Evolutionary conservation across 2,888 invertebrate species (phyloP), one percentile per base, ranked within the genome.

Genomic region (Lasioglossum leucozonium): DNA sequence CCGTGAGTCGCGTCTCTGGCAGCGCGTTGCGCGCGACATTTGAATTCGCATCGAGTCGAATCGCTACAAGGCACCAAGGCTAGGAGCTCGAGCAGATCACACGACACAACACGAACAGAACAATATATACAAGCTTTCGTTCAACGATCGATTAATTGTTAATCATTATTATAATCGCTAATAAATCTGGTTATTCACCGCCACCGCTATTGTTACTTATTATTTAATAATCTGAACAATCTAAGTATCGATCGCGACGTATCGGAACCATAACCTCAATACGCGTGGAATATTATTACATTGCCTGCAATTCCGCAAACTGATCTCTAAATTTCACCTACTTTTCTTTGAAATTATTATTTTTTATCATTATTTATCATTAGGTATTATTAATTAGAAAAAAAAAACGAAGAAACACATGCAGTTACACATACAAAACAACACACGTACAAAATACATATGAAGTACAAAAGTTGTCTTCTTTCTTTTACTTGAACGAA

Each of bases 181-280:
- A 62, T 62, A 62, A 62, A 62, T 8, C 6, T 62, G 13, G 18
- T 62, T 62, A 62, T 30, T 30, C 8, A 62, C 62, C 6, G 62
- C 62, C 30, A 62, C 62, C 18, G 18, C 30, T 62, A 62, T 18
- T 30, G 62, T 62, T 62, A 62, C 30, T 62, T 62, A 62, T 62
- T 62, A 91, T 75, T 81, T 81, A 62, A 82, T 79, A 86, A 86
- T 88, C 82, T 77, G 47, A 78, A 73, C 85, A 72, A 81, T 83
- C 79, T 78, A 83, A 77, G 30, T 30, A 62, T 30, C 30, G 0
- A 62, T 30, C 16, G 0, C 6, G 2, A 30, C 6, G 16, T 6
- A 62, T 5, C 6, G 16, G 10, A 1, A 26, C 8, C 58, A 62
- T 58, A 75, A 75, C 62, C 62, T 62, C 42, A 62, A 65, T 76